Evolutionary conservation across 2,888 invertebrate genomes (phyloP), one percentile per base, ranked within the genome.

Genomic region (Yponomeuta sedellus): DNA sequence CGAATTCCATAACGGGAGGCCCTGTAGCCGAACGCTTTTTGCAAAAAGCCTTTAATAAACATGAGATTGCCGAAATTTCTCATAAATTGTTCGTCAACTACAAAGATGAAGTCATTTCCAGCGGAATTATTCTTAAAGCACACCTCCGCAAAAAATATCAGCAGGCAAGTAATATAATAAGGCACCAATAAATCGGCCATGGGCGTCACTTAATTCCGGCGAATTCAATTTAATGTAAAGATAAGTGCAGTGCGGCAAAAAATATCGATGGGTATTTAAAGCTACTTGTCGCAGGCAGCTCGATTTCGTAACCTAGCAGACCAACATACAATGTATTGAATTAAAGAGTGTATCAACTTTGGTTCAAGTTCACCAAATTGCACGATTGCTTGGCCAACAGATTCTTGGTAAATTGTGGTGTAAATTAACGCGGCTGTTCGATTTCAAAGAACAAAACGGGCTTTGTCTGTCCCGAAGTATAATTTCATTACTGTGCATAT

Each of bases 31-130:
- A 66, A 66, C 68, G 64, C 69, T 69, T 72, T 72, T 72, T 69
- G 69, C 69, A 69, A 69, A 71, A 68, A 65, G 68, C 65, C 71
- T 78, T 77, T 75, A 78, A 78, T 77, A 81, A 71, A 75, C 74
- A 78, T 74, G 73, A 77, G 71, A 66, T 68, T 68, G 68, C 70
- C 71, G 70, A 74, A 74, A 71, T 71, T 71, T 74, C 70, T 74
- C 71, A 73, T 73, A 76, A 81, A 80, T 77, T 74, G 74, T 68
- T 65, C 64, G 65, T 61, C 67, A 70, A 70, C 69, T 73, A 74
- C 74, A 75, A 71, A 73, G 74, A 82, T 82, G 74, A 81, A 82
- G 80, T 73, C 74, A 81, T 82, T 79, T 78, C 70, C 71, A 70
- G 66, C 70, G 70, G 71, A 70, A 70, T 74, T 73, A 73, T 73